A percentile compares a stretch with the other conserved stretches of the same genome.
These are phyloP conservation scores for Sebastes itinus DNA, from an alignment of 2,797 vertebrate genomes.

Conservation along the genomic window DNA sequence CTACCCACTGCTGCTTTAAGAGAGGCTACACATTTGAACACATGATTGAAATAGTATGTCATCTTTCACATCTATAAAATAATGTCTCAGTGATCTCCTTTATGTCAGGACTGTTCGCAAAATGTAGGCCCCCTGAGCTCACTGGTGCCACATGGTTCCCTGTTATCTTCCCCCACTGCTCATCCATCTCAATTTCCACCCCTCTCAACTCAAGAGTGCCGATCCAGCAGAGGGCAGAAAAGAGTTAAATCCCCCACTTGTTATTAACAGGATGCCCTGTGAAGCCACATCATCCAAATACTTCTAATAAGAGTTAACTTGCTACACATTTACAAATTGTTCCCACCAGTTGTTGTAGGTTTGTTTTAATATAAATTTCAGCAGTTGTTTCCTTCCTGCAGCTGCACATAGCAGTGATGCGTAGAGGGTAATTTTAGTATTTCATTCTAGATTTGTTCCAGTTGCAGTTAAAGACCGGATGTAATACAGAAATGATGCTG, in stretches of 20 bases:
- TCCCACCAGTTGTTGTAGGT: neutral
- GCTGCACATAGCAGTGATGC: neutral
- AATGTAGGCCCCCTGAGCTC: neutral
- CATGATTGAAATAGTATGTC: neutral
- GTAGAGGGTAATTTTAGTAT: neutral
- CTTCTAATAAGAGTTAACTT: neutral
- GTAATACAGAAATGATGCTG: neutral
- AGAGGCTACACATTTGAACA: neutral
- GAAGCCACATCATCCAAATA: neutral
- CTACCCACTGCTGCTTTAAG: neutral
- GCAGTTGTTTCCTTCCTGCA: neutral
- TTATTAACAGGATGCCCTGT: conserved; percentile 14
- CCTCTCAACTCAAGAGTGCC: neutral
- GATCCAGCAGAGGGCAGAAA: conserved; percentile 78
- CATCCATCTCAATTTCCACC: conserved; percentile 1
- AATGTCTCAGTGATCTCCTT: neutral
- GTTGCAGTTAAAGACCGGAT: neutral
- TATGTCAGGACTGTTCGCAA: neutral
- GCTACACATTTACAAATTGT: neutral
- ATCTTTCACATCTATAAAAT: neutral
- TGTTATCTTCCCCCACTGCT: neutral
- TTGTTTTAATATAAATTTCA: neutral
- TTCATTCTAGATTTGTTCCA: neutral
- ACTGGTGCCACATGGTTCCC: neutral
- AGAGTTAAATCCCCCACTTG: conserved; percentile 57